These are phyloP conservation scores for Tipula lateralis DNA, from an alignment of 2,888 invertebrate species.

Conservation along the genomic window DNA sequence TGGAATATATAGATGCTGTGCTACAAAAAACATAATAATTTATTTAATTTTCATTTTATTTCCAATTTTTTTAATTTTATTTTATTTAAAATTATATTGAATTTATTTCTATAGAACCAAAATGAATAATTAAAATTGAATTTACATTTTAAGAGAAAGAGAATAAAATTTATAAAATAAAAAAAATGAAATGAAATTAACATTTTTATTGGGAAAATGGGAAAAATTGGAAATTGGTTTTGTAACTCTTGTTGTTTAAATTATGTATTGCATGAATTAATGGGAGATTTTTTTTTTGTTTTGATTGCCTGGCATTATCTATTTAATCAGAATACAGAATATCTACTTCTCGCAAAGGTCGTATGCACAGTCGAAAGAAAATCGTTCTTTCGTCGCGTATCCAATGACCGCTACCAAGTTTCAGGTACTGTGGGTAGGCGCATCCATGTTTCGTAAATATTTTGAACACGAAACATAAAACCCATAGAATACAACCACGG, in stretches of 20 bases:
- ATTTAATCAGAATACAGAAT: too few species aligned
- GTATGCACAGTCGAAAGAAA: too few species aligned
- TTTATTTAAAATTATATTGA: constrained; percentile 3
- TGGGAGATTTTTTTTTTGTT: background rate
- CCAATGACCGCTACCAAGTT: background rate
- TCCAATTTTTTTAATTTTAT: background rate
- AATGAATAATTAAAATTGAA: background rate
- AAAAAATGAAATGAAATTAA: background rate
- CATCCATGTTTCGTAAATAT: too few species aligned
- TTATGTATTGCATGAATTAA: background rate
- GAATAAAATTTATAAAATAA: background rate
- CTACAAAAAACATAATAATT: background rate
- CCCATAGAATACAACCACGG: too few species aligned
- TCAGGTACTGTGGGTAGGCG: too few species aligned
- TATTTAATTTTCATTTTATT: background rate
- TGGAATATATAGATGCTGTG: too few species aligned
- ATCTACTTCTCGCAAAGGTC: too few species aligned
- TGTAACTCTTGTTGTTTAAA: background rate
- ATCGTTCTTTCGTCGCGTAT: too few species aligned
- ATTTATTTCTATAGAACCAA: background rate
- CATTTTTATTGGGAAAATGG: background rate
- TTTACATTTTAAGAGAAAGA: background rate
- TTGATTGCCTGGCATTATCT: background rate
- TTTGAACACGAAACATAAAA: too few species aligned
- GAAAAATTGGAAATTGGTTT: background rate